Base-by-base conservation (phyloP, 53 echinoderm and acorn worm species). In the Hippasteria phrygiana region DNA sequence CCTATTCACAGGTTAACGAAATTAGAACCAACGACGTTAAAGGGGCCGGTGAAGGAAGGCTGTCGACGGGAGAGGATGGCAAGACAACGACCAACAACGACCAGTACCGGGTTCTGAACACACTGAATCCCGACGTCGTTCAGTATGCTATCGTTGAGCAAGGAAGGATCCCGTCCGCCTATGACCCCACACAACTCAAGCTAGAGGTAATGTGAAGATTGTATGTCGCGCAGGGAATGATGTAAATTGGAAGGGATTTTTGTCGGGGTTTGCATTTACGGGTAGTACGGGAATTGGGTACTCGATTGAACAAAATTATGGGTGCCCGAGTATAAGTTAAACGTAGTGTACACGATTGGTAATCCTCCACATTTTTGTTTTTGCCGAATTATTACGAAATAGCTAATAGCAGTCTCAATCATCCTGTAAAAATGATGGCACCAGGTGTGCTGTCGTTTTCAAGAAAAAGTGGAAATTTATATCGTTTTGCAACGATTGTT, bases 171-270 rank as follows among this genome's bases (percentile, higher is more conserved):
- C 94, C 94, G 4, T 88, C 82, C 87, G 92, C 94, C 9, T 94
- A 94, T 26, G 94, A 94, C 56, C 74, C 65, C 34, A 94, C 92
- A 54, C 92, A 92, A 83, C 92, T 94, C 47, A 92, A 87, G 77
- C 67, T 94, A 82, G 90, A 92, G 74, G 94, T 94, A 88, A 73
- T 92, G 36, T 1, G 7, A 1, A 10, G 26, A 1, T 17, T 26
- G 27, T 24, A 3, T 3, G 59, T 2, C 1, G 26, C 16, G n/a
- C n/a, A n/a, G n/a, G n/a, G n/a, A n/a, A n/a, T n/a, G n/a, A n/a
- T 5, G 46, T 4, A 18, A 71, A 4, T 4, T 13, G 14, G 16
- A 71, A 71, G 28, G 40, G 40, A 32, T 4, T 27, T 41, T 26
- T 74, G 40, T 74, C 41, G 8, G 8, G 28, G 55, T 80, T 14